phyloP scores from a whole-genome alignment of 2,113 vertebrate genomes.

The Castor canadensis region DNA sequence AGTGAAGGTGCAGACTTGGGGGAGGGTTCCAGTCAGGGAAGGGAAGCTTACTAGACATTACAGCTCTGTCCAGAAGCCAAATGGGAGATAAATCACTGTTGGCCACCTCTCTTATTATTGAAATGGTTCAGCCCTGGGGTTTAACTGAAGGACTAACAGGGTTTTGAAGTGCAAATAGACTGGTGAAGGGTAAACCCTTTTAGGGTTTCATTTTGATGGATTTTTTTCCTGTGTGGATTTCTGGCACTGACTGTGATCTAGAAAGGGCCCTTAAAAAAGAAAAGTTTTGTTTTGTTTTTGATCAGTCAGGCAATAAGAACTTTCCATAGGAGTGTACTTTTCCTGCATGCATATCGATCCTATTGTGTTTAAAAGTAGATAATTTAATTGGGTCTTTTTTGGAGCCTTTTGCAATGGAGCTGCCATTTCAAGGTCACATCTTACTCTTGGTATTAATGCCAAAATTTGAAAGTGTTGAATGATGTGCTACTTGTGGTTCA shows the following conservation, averaged over 20 bases:
- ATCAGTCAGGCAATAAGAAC: constrained; percentile 88
- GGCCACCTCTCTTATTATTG: constrained; percentile 86
- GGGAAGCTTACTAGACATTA: constrained; percentile 82
- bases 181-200: constrained; percentile 88
- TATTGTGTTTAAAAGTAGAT: constrained; percentile 89
- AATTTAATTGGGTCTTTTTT: constrained; percentile 84
- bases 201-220: constrained; percentile 88
- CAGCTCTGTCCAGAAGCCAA: constrained; percentile 85
- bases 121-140: constrained; percentile 86
- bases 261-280: constrained; percentile 82
- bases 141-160: constrained; percentile 85
- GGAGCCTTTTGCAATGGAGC: constrained; percentile 71
- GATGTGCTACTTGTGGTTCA: constrained; percentile 41
- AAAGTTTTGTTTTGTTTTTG: constrained; percentile 91
- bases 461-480: constrained; percentile 63
- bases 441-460: constrained; percentile 70
- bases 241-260: constrained; percentile 90
- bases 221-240: constrained; percentile 86
- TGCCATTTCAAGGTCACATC: constrained; percentile 86
- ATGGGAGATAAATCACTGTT: constrained; percentile 87
- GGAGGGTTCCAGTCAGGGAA: constrained; percentile 56
- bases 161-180: constrained; percentile 90
- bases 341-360: constrained; percentile 87
- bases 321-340: constrained; percentile 86
- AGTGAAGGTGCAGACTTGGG: constrained; percentile 34